phyloP scores from a whole-genome alignment of 2,113 vertebrate genomes.

The Bagarius yarrelli region DNA sequence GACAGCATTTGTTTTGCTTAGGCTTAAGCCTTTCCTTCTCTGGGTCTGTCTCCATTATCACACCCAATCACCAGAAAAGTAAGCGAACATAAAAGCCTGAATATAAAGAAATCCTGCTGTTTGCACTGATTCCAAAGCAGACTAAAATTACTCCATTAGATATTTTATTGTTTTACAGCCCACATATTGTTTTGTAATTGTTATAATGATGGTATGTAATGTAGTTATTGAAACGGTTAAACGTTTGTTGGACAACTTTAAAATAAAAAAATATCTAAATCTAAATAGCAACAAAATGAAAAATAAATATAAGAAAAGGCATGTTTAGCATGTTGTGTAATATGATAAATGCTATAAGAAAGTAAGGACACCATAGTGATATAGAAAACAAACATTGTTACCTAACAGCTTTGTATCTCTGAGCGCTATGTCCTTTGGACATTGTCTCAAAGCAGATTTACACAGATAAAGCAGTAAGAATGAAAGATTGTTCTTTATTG shows the following conservation, averaged over 20 bases:
- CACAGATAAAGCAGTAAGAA: too few relatives aligned
- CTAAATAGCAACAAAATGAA: background rate
- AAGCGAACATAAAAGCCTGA: conserved; percentile 41
- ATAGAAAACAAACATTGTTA: background rate
- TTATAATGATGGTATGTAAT: background rate
- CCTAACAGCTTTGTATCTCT: background rate
- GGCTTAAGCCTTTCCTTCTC: conserved; percentile 42
- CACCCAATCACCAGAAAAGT: conserved; percentile 23
- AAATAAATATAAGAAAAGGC: background rate
- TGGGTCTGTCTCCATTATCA: conserved; percentile 24
- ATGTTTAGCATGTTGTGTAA: background rate
- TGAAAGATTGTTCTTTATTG: too few relatives aligned
- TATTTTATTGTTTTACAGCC: background rate
- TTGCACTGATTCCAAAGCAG: background rate
- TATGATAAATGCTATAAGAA: background rate
- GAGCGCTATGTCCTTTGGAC: background rate
- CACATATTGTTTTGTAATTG: background rate
- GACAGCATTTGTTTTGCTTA: conserved; percentile 58
- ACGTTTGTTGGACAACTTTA: background rate
- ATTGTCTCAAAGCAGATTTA: too few relatives aligned
- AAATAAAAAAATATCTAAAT: background rate
- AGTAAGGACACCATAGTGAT: background rate
- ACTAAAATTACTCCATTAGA: background rate
- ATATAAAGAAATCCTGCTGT: conserved; percentile 1
- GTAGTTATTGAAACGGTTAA: too few relatives aligned